These are phyloP conservation scores for Pavo muticus DNA, from an alignment of 2,113 vertebrate species.

Conservation along the genomic window DNA sequence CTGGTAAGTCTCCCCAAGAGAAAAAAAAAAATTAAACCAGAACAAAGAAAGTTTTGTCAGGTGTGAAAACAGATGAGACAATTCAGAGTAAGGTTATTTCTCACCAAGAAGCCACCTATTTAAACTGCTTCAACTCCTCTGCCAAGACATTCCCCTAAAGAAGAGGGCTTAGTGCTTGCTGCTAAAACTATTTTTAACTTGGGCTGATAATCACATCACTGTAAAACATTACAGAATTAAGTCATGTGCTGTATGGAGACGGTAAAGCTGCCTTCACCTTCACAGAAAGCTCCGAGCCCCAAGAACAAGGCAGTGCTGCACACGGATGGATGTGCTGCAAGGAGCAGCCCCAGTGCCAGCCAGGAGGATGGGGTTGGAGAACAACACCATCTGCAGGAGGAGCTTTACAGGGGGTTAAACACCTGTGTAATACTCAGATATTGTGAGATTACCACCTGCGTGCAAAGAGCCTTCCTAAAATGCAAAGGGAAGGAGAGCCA, in stretches of 20 bases:
- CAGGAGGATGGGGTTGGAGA: background rate
- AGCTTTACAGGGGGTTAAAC: background rate
- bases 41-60: background rate
- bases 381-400: background rate
- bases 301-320: background rate
- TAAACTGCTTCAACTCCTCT: background rate
- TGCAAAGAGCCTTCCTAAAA: background rate
- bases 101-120: background rate
- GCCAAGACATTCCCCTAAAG: background rate
- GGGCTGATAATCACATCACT: background rate
- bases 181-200: background rate
- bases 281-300: background rate
- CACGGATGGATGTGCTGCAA: rapidly evolving
- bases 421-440: background rate
- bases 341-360: background rate
- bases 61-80: conserved; percentile 1
- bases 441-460: too few species aligned
- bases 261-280: background rate
- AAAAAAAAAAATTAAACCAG: background rate
- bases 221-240: background rate
- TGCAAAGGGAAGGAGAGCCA: background rate
- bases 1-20: background rate
- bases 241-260: background rate
- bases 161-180: background rate
- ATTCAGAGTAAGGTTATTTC: background rate